Evolutionary conservation across 2,113 vertebrate species (phyloP).

Genomic region (Bufo bufo): DNA sequence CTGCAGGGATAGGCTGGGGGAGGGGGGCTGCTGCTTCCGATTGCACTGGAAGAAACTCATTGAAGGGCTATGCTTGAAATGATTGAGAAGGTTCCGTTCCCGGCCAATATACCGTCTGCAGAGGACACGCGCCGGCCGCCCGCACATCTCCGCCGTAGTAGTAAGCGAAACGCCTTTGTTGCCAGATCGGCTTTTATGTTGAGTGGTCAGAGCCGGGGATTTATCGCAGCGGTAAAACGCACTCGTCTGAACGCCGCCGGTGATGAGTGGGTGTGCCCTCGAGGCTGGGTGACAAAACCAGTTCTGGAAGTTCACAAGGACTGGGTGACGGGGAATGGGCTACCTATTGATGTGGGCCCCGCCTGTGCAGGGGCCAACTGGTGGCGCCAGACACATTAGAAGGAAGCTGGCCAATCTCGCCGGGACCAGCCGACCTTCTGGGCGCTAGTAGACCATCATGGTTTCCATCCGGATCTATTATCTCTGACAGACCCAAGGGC

Average conservation of each 20-base stretch:
- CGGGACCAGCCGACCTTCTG: no score
- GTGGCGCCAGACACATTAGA: no score
- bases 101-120: constrained; percentile 1
- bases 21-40: not conserved
- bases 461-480: no score
- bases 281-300: not conserved
- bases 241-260: not conserved
- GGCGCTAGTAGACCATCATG: no score
- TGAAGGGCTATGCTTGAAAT: constrained; percentile 12
- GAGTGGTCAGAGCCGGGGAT: not conserved
- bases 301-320: no score
- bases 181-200: constrained; percentile 24
- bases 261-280: not conserved
- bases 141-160: constrained; percentile 14
- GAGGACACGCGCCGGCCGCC: not conserved
- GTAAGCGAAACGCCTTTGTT: not conserved
- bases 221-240: not conserved
- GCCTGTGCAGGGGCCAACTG: no score
- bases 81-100: constrained; percentile 39
- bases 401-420: no score
- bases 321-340: no score
- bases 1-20: not conserved
- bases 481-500: no score
- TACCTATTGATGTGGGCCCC: no score
- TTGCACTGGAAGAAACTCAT: constrained; percentile 29